These are phyloP conservation scores for Nowickia ferox DNA, from an alignment of 2,888 invertebrate species.

Conservation along the genomic window DNA sequence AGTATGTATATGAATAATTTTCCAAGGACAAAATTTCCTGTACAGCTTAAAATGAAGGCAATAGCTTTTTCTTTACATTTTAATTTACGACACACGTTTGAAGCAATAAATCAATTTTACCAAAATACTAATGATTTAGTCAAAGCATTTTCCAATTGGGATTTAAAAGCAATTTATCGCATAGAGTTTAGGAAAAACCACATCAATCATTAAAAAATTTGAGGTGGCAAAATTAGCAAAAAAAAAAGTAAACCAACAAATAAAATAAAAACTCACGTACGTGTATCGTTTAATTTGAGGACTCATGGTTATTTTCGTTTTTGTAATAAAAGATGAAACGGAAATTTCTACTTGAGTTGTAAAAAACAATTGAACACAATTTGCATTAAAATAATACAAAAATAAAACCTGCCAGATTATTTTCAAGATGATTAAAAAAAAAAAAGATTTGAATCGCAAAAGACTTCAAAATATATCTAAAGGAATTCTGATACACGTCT, in stretches of 20 bases:
- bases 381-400: not conserved
- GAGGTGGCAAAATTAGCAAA: conserved; percentile 11
- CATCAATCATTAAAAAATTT: conserved; percentile 58
- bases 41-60: not conserved
- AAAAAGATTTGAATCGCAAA: conserved; percentile 11
- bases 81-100: conserved; percentile 56
- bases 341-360: conserved; percentile 61
- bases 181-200: conserved; percentile 28
- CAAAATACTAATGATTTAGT: conserved; percentile 52
- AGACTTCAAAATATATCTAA: not conserved
- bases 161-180: conserved; percentile 46
- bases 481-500: conserved; percentile 45
- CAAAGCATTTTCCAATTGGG: conserved; percentile 60
- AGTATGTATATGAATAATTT: not conserved
- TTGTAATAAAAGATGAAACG: conserved; percentile 67
- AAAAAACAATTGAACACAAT: conserved; percentile 49
- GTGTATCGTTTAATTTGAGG: not conserved
- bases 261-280: not conserved
- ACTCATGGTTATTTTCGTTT: conserved; percentile 26
- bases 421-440: conserved; percentile 38
- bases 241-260: not conserved
- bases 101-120: conserved; percentile 64
- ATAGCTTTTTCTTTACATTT: not conserved
- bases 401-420: conserved; percentile 10
- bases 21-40: not conserved